Evolutionary conservation across 2,888 invertebrate genomes (phyloP), one percentile per base, ranked within the genome.

Genomic region (Cosmia pyralina): DNA sequence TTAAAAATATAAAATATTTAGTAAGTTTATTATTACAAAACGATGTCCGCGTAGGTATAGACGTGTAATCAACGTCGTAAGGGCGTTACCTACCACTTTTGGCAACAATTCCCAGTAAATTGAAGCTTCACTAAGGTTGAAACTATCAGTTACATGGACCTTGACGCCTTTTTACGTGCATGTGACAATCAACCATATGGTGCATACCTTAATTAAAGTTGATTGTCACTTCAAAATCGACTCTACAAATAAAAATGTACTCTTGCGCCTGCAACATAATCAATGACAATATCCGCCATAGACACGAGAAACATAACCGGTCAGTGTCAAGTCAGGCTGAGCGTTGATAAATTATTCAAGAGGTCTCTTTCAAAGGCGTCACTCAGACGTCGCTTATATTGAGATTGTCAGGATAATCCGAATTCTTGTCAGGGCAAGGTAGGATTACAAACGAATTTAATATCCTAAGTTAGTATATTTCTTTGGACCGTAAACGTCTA

Each of bases 341-440:
- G 48, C 38, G 53, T 68, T 69, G 53, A 80, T 80, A 81, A 77
- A 77, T 80, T 65, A 80, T 80, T 80, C 77, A 80, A 48, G 64
- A 71, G 64, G 59, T 52, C 71, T 55, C 74, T 65, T 28, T 64
- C 72, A 65, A 82, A 77, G 68, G 57, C 77, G 68, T 77, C 82
- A 80, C 68, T 77, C 79, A 77, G 81, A 82, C 52, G 52, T 53
- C 72, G 64, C 59, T 65, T 72, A 72, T 80, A 80, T 80, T 65
- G 68, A 81, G 68, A 80, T 80, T 62, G 68, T 72, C 64, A 57
- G 60, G 65, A 80, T 80, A 68, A 80, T 82, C 72, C 60, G 53
- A 62, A 80, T 81, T 77, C 65, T 72, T 66, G 65, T 46, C 68
- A 53, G 60, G 48, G 72, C 60, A 77, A 48, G 72, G 64, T 66